Evolutionary conservation across 1,140 invertebrate genomes (phyloP).

Genomic region (Ditylenchus dipsaci): DNA sequence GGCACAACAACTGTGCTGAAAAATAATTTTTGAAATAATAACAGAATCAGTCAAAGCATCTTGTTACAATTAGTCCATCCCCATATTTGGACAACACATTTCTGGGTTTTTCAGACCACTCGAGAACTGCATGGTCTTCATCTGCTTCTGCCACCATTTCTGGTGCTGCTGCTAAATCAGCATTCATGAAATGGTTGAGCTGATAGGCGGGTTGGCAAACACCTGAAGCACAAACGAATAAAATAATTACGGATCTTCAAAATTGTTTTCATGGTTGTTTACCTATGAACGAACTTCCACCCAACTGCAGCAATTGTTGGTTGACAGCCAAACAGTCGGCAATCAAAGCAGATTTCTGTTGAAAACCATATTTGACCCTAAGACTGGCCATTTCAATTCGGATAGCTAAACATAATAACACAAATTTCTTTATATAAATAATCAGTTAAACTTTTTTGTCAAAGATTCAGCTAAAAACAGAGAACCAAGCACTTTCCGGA

Average conservation of each 20-base stretch:
- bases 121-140: not conserved
- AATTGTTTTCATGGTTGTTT: not conserved
- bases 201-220: not conserved
- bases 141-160: too few relatives aligned
- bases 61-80: constrained; percentile 7
- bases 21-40: not conserved
- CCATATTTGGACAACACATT: not conserved
- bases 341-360: not conserved
- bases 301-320: not conserved
- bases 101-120: not conserved
- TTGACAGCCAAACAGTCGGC: not conserved
- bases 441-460: too few relatives aligned
- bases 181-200: not conserved
- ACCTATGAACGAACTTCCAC: not conserved
- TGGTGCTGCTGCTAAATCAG: too few relatives aligned
- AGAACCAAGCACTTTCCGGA: too few relatives aligned
- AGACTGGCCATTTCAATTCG: not conserved
- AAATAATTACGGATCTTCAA: not conserved
- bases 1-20: not conserved
- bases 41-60: not conserved
- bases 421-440: too few relatives aligned
- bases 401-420: not conserved
- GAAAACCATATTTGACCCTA: not conserved
- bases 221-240: not conserved
- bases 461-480: too few relatives aligned